Evolutionary conservation across 2,888 invertebrate species (phyloP).

Genomic region (Heteropelma amictum): DNA sequence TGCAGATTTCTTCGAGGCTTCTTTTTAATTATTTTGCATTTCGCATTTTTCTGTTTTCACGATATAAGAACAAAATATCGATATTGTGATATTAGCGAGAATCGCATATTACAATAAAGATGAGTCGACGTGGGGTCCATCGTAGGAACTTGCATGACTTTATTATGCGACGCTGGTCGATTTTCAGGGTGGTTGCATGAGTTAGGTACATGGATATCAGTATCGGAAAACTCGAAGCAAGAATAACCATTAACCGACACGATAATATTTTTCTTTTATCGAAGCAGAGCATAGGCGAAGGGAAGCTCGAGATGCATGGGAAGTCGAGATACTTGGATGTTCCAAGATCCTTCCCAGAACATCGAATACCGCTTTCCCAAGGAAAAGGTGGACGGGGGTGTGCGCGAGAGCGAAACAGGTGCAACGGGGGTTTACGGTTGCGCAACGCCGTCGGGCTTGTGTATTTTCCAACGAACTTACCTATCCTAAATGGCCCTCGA

Average conservation of each 20-base stretch:
- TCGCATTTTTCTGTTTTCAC: too few relatives aligned
- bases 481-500: conserved; percentile 37
- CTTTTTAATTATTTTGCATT: too few relatives aligned
- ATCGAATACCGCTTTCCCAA: conserved; percentile 8
- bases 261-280: conserved; percentile 57
- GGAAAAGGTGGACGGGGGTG: not conserved
- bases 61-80: too few relatives aligned
- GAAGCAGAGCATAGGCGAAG: conserved; percentile 1
- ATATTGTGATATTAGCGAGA: too few relatives aligned
- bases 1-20: too few relatives aligned
- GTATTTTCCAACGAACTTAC: conserved; percentile 55
- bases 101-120: too few relatives aligned
- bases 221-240: conserved; percentile 54
- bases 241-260: conserved; percentile 56
- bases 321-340: conserved; percentile 14
- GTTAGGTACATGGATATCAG: conserved; percentile 15
- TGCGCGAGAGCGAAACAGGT: conserved; percentile 44
- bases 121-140: not conserved
- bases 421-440: conserved; percentile 40
- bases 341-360: not conserved
- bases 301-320: conserved; percentile 11
- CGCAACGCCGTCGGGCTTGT: conserved; percentile 45
- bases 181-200: conserved; percentile 6
- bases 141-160: not conserved
- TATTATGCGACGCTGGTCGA: not conserved